These are phyloP conservation scores for Neofelis nebulosa DNA, from an alignment of 2,113 vertebrate species.

Conservation along the genomic window DNA sequence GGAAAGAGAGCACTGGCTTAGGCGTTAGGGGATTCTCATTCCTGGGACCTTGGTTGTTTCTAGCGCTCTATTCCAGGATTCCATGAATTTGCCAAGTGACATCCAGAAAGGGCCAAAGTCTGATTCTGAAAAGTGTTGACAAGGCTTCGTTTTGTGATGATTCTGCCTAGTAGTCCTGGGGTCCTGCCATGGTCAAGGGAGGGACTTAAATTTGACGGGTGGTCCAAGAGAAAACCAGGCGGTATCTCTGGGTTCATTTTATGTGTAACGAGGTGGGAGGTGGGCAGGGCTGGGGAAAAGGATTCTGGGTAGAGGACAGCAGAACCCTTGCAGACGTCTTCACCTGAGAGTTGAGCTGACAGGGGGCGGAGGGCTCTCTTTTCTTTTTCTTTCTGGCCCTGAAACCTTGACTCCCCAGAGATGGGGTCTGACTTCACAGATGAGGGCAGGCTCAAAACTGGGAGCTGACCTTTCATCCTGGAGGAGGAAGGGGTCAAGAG, in stretches of 20 bases:
- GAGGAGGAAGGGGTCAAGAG: background rate
- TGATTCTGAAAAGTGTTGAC: background rate
- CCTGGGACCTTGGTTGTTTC: background rate
- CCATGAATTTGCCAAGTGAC: constrained; percentile 56
- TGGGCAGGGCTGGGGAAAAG: background rate
- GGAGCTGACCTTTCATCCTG: background rate
- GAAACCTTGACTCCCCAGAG: background rate
- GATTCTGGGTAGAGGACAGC: background rate
- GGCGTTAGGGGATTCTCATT: background rate
- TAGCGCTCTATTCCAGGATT: background rate
- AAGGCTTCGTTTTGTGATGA: background rate
- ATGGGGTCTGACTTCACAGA: background rate
- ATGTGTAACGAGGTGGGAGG: background rate
- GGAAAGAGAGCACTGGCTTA: background rate
- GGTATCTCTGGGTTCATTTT: background rate
- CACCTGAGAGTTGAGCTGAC: background rate
- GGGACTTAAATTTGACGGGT: background rate
- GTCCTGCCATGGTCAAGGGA: background rate
- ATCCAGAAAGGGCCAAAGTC: background rate
- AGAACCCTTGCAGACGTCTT: background rate
- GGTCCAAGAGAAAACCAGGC: background rate
- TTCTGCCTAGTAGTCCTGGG: background rate
- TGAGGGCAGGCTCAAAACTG: background rate
- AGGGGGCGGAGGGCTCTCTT: background rate
- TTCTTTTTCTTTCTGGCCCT: background rate